These are phyloP conservation scores for Chrysomela aeneicollis DNA, from an alignment of 2,888 invertebrate species.

Conservation along the genomic window DNA sequence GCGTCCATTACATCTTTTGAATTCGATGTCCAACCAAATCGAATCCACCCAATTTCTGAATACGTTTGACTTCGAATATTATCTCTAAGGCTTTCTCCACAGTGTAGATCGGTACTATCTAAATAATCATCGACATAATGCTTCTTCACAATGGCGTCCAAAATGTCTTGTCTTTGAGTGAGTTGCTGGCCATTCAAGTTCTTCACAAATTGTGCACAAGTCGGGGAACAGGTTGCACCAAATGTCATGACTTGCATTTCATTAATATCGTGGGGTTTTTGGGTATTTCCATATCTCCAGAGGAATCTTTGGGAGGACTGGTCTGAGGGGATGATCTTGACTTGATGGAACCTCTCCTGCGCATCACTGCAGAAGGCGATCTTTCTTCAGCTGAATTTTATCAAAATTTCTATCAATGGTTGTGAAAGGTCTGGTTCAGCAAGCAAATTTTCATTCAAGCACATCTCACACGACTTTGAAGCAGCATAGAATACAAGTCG, in stretches of 20 bases:
- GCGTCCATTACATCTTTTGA: no score
- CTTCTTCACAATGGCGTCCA: background rate
- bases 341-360: background rate
- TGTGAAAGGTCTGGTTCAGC: no score
- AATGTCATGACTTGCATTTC: no score
- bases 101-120: no score
- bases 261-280: background rate
- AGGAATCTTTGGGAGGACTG: constrained; percentile 1
- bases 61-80: background rate
- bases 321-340: background rate
- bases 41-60: no score
- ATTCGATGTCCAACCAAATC: no score
- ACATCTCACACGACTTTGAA: background rate
- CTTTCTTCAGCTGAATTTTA: background rate
- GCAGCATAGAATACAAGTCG: background rate
- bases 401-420: background rate
- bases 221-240: background rate
- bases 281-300: constrained; percentile 1
- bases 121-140: constrained; percentile 7
- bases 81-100: background rate
- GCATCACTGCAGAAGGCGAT: background rate
- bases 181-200: background rate
- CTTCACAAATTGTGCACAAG: constrained; percentile 2
- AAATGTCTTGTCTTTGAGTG: background rate
- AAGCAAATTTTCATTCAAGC: no score